A percentile compares a stretch with the other conserved stretches of the same genome.
Conservation (phyloP, 2,113 vertebrate species). For the Capra hircus region DNA sequence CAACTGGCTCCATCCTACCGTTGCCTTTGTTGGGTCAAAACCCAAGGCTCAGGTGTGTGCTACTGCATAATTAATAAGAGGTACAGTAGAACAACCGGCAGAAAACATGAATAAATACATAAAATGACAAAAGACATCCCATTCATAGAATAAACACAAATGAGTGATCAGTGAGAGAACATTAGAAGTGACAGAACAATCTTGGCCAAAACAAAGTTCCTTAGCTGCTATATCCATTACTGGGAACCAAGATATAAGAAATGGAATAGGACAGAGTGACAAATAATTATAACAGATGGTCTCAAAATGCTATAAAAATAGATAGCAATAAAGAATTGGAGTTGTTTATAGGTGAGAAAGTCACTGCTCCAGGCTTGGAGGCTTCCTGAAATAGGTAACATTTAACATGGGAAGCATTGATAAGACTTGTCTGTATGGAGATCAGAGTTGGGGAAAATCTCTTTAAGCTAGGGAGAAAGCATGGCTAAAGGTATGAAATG, state of each 20-base stretch:
- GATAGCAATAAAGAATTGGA: neutral
- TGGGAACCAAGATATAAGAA: neutral
- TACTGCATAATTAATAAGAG: conserved; percentile 60
- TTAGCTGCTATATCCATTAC: neutral
- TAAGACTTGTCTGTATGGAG: neutral
- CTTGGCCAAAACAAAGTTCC: conserved; percentile 17
- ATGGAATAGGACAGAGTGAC: neutral
- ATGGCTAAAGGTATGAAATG: neutral
- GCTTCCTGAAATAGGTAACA: neutral
- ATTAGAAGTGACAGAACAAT: conserved; percentile 3
- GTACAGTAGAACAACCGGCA: neutral
- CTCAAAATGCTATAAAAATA: neutral
- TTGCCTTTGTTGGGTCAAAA: conserved; percentile 51
- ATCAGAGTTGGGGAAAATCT: neutral
- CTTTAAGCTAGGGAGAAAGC: neutral
- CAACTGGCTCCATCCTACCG: neutral
- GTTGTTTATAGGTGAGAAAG: neutral
- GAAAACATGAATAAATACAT: conserved; percentile 51
- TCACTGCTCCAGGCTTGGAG: neutral
- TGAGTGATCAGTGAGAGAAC: neutral
- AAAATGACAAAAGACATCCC: neutral
- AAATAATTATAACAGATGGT: neutral
- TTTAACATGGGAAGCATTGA: neutral
- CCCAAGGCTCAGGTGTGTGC: neutral
- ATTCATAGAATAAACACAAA: conserved; percentile 25